These are phyloP conservation scores for Eidolon helvum DNA, from an alignment of 2,113 vertebrate genomes.

Conservation along the genomic window DNA sequence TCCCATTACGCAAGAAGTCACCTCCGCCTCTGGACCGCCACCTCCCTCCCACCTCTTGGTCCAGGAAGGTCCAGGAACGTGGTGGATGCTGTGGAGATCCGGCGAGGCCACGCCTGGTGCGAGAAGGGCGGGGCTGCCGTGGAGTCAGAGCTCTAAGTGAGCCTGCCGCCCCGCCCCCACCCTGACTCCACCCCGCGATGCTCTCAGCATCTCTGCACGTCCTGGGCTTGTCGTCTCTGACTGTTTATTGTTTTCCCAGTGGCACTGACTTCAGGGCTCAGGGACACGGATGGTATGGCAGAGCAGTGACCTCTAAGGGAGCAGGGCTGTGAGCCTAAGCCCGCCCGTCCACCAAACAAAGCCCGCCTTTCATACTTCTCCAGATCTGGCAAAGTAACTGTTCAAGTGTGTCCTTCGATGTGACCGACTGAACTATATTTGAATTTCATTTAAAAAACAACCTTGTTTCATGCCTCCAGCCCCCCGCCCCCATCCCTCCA, in stretches of 20 bases:
- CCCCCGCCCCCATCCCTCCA: no score
- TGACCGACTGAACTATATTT: background rate
- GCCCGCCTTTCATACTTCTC: background rate
- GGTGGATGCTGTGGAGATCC: background rate
- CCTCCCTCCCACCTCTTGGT: background rate
- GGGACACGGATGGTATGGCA: accelerated
- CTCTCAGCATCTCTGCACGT: background rate
- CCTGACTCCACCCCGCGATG: accelerated
- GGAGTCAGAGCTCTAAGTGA: no score
- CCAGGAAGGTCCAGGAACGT: no score
- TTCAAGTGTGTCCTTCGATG: background rate
- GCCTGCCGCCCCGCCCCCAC: background rate
- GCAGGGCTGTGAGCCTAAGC: no score
- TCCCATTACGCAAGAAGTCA: background rate
- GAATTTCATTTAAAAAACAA: background rate
- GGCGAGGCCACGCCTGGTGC: background rate
- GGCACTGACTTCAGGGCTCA: background rate
- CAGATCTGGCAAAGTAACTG: background rate
- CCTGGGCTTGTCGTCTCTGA: background rate
- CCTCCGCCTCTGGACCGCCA: background rate
- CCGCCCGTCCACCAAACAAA: background rate
- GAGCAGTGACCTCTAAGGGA: background rate
- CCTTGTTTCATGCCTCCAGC: background rate
- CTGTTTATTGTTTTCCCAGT: background rate
- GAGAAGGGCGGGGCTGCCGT: background rate